These are phyloP conservation scores for Biston betularia DNA, from an alignment of 2,888 invertebrate species.

Conservation along the genomic window DNA sequence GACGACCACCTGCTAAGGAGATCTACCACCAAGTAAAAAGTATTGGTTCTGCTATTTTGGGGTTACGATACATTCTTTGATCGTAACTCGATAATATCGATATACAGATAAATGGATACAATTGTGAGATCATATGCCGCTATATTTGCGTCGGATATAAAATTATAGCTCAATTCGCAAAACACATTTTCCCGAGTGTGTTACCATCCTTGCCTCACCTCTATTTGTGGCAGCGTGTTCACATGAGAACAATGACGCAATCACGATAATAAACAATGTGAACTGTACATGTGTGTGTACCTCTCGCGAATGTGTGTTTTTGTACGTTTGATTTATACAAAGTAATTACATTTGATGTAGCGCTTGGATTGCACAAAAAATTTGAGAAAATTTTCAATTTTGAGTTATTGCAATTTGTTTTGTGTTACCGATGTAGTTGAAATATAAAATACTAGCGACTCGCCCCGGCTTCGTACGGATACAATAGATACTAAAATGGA, in stretches of 20 bases:
- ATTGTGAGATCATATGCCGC: too few relatives aligned
- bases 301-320: constrained; percentile 13
- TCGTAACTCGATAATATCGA: too few relatives aligned
- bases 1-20: too few relatives aligned
- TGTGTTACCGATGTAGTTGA: not conserved
- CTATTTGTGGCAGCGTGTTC: constrained; percentile 47
- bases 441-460: too few relatives aligned
- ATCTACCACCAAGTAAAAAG: too few relatives aligned
- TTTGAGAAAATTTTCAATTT: not conserved
- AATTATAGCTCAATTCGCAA: too few relatives aligned
- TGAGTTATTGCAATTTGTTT: constrained; percentile 4
- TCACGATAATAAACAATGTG: constrained; percentile 46
- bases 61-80: too few relatives aligned
- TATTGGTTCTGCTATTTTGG: too few relatives aligned
- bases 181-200: not conserved
- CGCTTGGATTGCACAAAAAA: constrained; percentile 2
- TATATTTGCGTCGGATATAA: too few relatives aligned
- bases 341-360: constrained; percentile 16
- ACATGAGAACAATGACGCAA: constrained; percentile 52
- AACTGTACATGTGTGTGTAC: constrained; percentile 23
- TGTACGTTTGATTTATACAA: constrained; percentile 35
- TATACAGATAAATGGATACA: too few relatives aligned
- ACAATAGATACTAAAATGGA: too few relatives aligned
- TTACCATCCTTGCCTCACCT: constrained; percentile 14
- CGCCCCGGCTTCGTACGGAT: too few relatives aligned